These are phyloP conservation scores for Nasonia giraulti DNA, from an alignment of 1,140 invertebrate genomes.

Conservation along the genomic window DNA sequence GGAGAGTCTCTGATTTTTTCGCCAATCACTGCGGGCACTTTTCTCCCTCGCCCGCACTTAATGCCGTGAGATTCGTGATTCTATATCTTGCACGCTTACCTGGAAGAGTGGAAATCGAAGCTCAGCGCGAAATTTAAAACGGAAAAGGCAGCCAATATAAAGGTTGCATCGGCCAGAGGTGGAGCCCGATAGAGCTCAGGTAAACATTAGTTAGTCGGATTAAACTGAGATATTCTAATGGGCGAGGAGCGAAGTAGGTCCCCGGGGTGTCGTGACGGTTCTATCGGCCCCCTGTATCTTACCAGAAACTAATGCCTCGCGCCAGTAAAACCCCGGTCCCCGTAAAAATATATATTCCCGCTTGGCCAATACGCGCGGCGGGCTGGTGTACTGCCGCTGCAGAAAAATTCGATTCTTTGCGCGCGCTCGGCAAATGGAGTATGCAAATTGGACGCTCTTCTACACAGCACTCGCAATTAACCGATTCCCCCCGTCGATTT, in stretches of 20 bases:
- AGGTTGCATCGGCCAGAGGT: conserved; percentile 25
- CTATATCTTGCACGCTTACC: no score
- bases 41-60: not conserved
- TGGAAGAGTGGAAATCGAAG: not conserved
- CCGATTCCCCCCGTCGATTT: not conserved
- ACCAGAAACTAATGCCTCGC: conserved; percentile 57
- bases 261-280: conserved; percentile 66
- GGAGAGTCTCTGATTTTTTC: conserved; percentile 22
- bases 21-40: conserved; percentile 43
- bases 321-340: conserved; percentile 52
- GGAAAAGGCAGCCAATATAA: not conserved
- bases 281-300: conserved; percentile 66
- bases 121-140: not conserved
- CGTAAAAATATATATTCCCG: conserved; percentile 61
- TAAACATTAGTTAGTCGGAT: conserved; percentile 66
- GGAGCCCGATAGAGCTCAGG: conserved; percentile 58
- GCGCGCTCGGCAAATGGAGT: conserved; percentile 22
- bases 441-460: conserved; percentile 40
- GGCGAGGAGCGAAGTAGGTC: conserved; percentile 60
- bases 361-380: conserved; percentile 57
- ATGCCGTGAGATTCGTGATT: not conserved
- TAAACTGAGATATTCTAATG: conserved; percentile 72
- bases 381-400: not conserved
- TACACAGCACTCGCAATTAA: not conserved
- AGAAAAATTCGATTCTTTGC: conserved; percentile 43